phyloP scores from a whole-genome alignment of 2,888 invertebrate species.

The Trichogramma evanescens region DNA sequence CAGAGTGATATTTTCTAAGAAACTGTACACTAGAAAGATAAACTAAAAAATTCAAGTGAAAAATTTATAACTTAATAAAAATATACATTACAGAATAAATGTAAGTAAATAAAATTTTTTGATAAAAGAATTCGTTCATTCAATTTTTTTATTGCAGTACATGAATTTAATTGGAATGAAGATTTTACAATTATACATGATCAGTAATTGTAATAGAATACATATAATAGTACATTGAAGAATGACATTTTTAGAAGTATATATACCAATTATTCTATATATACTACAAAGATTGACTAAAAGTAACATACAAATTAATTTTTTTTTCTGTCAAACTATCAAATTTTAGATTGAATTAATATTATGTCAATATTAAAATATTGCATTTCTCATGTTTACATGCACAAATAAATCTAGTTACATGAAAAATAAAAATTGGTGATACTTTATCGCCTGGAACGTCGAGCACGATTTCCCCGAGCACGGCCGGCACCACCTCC shows the following conservation, averaged over 20 bases:
- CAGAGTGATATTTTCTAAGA: background rate
- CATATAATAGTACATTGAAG: too few relatives aligned
- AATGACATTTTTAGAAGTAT: too few relatives aligned
- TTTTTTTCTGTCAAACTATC: too few relatives aligned
- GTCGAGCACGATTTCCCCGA: constrained; percentile 37
- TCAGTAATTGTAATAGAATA: background rate
- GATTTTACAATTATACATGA: constrained; percentile 23
- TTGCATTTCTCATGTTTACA: background rate
- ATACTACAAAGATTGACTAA: too few relatives aligned
- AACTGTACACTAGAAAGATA: background rate
- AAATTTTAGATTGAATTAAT: too few relatives aligned
- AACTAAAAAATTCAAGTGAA: constrained; percentile 4
- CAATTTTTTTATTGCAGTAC: constrained; percentile 23
- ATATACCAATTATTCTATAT: too few relatives aligned
- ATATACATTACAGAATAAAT: background rate
- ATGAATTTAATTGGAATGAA: constrained; percentile 31
- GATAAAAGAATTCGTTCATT: constrained; percentile 21
- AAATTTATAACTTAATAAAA: constrained; percentile 20
- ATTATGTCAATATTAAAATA: too few relatives aligned
- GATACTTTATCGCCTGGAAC: constrained; percentile 40
- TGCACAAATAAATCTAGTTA: background rate
- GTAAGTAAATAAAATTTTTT: constrained; percentile 14
- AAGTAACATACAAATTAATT: too few relatives aligned
- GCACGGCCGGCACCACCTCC: constrained; percentile 35
- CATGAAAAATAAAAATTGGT: background rate